Conservation (phyloP, 2,113 vertebrate genomes). For the Manacus vitellinus region DNA sequence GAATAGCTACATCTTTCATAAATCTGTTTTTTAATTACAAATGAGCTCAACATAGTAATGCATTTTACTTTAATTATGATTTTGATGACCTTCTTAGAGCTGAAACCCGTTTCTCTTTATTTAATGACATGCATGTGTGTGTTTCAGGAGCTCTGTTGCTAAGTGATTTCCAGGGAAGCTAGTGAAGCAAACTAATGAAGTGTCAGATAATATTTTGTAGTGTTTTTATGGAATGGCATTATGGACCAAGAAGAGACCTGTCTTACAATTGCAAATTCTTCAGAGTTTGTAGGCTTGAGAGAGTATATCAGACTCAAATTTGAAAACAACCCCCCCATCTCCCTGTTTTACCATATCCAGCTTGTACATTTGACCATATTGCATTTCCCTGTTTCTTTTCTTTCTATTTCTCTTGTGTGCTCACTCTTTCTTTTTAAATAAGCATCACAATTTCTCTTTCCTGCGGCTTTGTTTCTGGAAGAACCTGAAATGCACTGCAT, state of each 20-base stretch:
- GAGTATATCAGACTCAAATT: neutral
- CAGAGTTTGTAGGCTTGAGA: neutral
- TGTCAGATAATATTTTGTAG: conserved; percentile 31
- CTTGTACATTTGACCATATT: neutral
- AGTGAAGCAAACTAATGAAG: conserved; percentile 37
- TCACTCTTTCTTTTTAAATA: neutral
- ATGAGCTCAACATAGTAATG: conserved; percentile 16
- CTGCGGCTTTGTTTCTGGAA: neutral
- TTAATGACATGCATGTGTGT: conserved; percentile 29
- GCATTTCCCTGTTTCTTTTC: neutral
- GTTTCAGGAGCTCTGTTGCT: conserved; percentile 54
- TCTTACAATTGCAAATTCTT: neutral
- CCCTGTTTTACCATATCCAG: neutral
- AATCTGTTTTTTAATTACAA: conserved; percentile 53
- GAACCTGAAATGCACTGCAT: neutral
- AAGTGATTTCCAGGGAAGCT: conserved; percentile 57
- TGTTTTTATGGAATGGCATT: neutral
- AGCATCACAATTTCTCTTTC: neutral
- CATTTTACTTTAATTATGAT: conserved; percentile 51
- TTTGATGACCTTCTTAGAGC: conserved; percentile 59
- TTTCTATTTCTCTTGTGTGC: neutral
- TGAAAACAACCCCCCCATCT: neutral
- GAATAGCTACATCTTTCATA: conserved; percentile 35
- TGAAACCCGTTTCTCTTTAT: conserved; percentile 41
- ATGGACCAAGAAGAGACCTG: neutral